Conservation (phyloP, 2,797 vertebrate species). For the Squalus acanthias region DNA sequence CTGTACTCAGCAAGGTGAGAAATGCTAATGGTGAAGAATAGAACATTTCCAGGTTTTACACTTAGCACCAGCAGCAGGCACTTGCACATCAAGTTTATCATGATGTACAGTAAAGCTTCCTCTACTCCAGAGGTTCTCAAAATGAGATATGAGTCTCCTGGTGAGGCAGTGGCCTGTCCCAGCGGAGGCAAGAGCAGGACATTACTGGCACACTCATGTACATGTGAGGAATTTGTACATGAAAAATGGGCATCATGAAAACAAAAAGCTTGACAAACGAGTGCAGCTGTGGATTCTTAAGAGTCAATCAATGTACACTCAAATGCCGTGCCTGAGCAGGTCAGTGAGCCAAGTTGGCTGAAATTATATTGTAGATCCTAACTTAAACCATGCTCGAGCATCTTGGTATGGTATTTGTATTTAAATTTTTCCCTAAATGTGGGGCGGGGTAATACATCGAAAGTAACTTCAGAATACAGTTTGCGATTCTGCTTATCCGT, state of each 20-base stretch:
- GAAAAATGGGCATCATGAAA: neutral
- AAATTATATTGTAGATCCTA: neutral
- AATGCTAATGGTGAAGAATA: too few relatives aligned
- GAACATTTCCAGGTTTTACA: too few relatives aligned
- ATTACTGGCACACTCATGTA: neutral
- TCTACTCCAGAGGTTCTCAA: neutral
- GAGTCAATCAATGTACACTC: neutral
- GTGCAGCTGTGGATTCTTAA: neutral
- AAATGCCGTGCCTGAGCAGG: neutral
- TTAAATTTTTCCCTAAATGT: neutral
- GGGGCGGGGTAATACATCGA: neutral
- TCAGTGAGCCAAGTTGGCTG: neutral
- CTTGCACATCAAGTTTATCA: neutral
- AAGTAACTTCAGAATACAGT: neutral
- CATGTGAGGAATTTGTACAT: neutral
- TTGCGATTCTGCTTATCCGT: neutral
- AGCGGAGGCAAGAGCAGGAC: neutral
- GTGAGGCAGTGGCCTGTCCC: neutral
- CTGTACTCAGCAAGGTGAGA: too few relatives aligned
- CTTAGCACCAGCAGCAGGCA: too few relatives aligned
- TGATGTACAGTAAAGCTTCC: neutral
- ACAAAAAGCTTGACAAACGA: neutral
- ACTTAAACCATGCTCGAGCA: neutral
- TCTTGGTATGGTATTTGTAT: neutral
- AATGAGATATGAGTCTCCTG: neutral